phyloP scores from a whole-genome alignment of 2,888 invertebrate genomes.

The Heteromyza rotundicornis region DNA sequence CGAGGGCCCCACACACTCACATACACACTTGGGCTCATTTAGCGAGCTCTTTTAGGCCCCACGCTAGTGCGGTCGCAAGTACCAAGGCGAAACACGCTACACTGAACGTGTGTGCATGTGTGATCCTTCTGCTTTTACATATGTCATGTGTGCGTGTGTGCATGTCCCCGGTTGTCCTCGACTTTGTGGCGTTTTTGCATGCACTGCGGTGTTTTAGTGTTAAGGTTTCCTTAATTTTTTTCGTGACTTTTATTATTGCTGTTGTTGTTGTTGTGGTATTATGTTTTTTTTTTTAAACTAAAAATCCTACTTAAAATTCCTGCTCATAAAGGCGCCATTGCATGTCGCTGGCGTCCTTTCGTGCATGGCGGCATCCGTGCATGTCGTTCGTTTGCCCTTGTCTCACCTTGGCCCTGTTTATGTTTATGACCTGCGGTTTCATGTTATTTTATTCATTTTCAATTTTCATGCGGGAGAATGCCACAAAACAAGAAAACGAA shows the following conservation, averaged over 20 bases:
- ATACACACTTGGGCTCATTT: not conserved
- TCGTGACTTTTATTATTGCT: not conserved
- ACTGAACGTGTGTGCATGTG: not conserved
- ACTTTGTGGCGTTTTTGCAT: not conserved
- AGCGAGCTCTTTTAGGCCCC: not conserved
- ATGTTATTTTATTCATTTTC: too few species aligned
- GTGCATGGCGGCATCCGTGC: not conserved
- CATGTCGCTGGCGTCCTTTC: not conserved
- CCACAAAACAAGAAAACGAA: too few species aligned
- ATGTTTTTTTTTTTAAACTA: not conserved
- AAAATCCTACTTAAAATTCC: slow-evolving; percentile 2
- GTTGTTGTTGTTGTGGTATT: not conserved
- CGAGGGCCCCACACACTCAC: not conserved
- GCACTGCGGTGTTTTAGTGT: not conserved
- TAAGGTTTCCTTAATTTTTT: not conserved
- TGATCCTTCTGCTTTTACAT: not conserved
- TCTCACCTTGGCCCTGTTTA: slow-evolving; percentile 20
- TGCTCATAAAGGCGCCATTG: not conserved
- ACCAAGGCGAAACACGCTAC: not conserved
- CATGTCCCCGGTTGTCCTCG: not conserved
- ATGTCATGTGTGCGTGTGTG: not conserved
- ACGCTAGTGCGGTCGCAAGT: not conserved
- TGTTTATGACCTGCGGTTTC: slow-evolving; percentile 2
- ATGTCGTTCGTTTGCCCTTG: slow-evolving; percentile 15
- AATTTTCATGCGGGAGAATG: too few species aligned